phyloP scores from a whole-genome alignment of 2,888 invertebrate genomes.

The Brachyptera putata region DNA sequence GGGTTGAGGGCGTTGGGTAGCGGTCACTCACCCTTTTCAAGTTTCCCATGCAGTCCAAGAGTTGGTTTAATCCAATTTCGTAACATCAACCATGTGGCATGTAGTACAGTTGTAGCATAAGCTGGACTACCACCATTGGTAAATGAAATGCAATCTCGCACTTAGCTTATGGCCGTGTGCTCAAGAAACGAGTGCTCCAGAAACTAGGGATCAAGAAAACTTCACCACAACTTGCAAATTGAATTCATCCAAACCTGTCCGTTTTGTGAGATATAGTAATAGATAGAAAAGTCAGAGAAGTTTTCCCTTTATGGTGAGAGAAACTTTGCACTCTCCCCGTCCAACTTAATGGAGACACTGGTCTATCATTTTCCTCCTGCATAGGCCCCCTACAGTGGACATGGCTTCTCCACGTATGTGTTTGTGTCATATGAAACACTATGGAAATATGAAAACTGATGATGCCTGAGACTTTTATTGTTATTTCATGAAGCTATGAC shows the following conservation, averaged over 20 bases:
- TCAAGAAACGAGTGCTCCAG: neutral
- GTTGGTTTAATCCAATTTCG: neutral
- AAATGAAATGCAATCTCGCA: neutral
- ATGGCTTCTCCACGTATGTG: too few relatives aligned
- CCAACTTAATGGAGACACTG: too few relatives aligned
- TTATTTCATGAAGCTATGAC: too few relatives aligned
- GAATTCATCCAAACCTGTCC: neutral
- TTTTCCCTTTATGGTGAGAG: too few relatives aligned
- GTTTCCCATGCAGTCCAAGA: neutral
- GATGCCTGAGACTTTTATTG: too few relatives aligned
- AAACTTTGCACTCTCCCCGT: too few relatives aligned
- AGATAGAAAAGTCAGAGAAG: too few relatives aligned
- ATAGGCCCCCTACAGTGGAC: too few relatives aligned
- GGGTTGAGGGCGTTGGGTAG: neutral
- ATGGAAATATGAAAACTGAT: too few relatives aligned
- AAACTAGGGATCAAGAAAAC: neutral
- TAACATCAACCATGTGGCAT: neutral
- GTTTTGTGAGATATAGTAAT: neutral
- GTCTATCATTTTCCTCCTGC: too few relatives aligned
- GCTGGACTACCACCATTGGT: neutral
- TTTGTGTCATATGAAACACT: too few relatives aligned
- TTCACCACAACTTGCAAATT: neutral
- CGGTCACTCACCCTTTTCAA: conserved; percentile 9
- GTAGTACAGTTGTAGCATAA: neutral
- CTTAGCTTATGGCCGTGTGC: neutral